Percentiles rank a stretch among this genome's conserved stretches.
phyloP scores from a whole-genome alignment of 1,140 invertebrate species.

The Brachionus sp. region DNA sequence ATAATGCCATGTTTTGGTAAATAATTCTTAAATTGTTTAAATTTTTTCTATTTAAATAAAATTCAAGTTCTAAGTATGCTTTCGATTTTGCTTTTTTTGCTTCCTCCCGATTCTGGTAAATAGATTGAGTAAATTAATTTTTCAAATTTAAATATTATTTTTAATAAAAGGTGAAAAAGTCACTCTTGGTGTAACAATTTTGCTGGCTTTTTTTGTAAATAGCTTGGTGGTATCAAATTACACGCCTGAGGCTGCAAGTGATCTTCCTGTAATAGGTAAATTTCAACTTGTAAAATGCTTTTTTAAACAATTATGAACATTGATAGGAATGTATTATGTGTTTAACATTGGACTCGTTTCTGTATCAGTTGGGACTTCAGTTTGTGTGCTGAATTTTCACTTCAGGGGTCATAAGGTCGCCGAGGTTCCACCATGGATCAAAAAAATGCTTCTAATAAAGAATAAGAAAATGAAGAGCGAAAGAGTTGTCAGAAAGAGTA shows the following conservation, averaged over 20 bases:
- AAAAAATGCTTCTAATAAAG: background rate
- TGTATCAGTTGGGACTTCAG: conserved; percentile 24
- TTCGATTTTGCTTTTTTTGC: conserved; percentile 30
- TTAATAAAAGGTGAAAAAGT: conserved; percentile 40
- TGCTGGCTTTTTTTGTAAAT: conserved; percentile 42
- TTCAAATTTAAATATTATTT: background rate
- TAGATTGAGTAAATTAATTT: background rate
- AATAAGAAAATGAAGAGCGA: background rate
- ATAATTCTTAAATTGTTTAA: background rate
- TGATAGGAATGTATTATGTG: conserved; percentile 38
- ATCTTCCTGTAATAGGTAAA: conserved; percentile 40
- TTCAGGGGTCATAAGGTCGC: conserved; percentile 31
- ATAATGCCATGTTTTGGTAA: conserved; percentile 45
- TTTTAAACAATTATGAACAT: background rate
- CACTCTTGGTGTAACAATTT: conserved; percentile 36
- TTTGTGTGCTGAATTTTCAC: conserved; percentile 42
- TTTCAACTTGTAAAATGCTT: background rate
- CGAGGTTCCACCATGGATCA: conserved; percentile 18
- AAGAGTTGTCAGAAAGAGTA: background rate
- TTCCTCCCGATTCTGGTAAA: conserved; percentile 43
- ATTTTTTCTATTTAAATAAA: background rate
- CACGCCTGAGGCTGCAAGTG: conserved; percentile 25
- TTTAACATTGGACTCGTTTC: conserved; percentile 41
- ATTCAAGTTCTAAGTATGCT: conserved; percentile 31
- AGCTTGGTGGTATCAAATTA: conserved; percentile 45